Evolutionary conservation across 1,140 invertebrate genomes (phyloP), one percentile per base, ranked within the genome.

Genomic region (Pectinophora gossypiella): DNA sequence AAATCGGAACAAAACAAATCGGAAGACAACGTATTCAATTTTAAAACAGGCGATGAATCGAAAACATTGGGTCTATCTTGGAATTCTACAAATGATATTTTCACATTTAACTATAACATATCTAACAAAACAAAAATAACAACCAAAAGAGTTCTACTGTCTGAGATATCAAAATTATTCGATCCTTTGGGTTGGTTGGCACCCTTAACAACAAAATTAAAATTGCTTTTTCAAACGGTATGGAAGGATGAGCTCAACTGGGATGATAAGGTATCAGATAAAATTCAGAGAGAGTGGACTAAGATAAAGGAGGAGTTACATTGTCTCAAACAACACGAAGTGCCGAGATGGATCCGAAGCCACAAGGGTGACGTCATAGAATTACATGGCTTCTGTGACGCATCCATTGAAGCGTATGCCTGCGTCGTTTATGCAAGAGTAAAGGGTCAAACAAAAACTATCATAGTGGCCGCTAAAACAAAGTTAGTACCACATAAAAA

Each of bases 221-320:
- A 89, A 64, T 67, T 89, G 0, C 54, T 88, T 0, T 64, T 89
- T 19, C 87, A 89, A 68, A 48, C 71, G 23, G 15, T 89, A 4
- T 85, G 85, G 82, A 22, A 59, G 12, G 9, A 23, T 7, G 53
- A 69, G 3, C 13, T 72, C 5, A 59, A 59, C 1, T 88, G 84
- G 84, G 85, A 88, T 48, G 57, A 74, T n/a, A 2, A 7, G 2
- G 6, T 75, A 4, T 48, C 61, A 6, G n/a, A 19, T 5, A 48
- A 59, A 0, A 2, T 65, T 10, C 10, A 15, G 46, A 5, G 18
- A 19, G 18, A 40, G 19, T 50, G 48, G 48, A 9, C 35, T 19
- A 62, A 18, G 1, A 16, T 38, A 13, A 13, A 12, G 38, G 19
- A 19, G 5, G 35, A 38, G 6, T 18, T 50, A 18, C 16, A 20